Evolutionary conservation across 2,888 invertebrate species (phyloP).

Genomic region (Pristionchus maxplancki): DNA sequence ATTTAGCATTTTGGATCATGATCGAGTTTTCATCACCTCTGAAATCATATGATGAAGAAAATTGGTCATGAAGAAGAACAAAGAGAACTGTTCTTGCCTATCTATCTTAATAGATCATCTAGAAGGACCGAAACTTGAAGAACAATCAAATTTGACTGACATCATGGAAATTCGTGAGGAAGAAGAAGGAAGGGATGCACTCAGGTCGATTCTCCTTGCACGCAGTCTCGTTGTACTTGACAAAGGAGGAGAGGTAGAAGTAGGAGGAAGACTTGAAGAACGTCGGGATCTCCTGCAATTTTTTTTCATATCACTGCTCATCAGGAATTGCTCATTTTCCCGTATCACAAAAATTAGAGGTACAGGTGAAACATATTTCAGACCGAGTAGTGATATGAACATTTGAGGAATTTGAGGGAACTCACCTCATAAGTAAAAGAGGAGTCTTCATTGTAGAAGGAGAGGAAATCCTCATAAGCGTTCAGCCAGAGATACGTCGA

Average conservation of each 20-base stretch:
- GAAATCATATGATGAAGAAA: no score
- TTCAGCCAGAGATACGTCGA: conserved; percentile 75
- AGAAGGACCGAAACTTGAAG: no score
- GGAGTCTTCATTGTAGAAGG: conserved; percentile 65
- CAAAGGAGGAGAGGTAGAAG: conserved; percentile 72
- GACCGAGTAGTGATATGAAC: no score
- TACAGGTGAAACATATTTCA: not conserved
- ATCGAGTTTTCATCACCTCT: no score
- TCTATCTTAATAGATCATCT: no score
- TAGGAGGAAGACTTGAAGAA: conserved; percentile 73
- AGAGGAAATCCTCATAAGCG: conserved; percentile 69
- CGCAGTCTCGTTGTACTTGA: conserved; percentile 72
- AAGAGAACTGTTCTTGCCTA: no score
- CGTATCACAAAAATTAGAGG: not conserved
- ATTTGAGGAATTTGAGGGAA: not conserved
- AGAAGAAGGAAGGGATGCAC: conserved; percentile 72
- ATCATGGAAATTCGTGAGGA: conserved; percentile 74
- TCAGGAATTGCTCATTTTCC: not conserved
- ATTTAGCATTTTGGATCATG: not conserved
- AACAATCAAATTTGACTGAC: no score
- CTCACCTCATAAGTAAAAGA: conserved; percentile 46
- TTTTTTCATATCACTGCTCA: no score
- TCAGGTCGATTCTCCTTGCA: conserved; percentile 64
- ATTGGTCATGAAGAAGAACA: no score
- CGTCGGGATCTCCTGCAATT: conserved; percentile 72